A percentile compares a stretch with the other conserved stretches of the same genome.
phyloP scores from a whole-genome alignment of 2,797 vertebrate species.

The Echiichthys vipera region DNA sequence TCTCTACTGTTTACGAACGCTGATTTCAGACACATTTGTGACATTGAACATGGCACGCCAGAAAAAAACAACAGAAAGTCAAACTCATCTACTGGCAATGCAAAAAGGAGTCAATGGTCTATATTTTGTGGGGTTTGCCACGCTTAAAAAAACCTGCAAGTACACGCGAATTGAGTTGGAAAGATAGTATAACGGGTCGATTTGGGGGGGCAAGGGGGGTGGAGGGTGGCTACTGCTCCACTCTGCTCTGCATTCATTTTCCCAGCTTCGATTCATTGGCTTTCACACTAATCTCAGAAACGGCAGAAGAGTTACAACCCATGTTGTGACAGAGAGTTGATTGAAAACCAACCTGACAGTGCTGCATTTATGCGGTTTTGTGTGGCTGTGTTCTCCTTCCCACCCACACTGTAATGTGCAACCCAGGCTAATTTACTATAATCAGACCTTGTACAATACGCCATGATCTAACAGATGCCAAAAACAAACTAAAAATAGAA shows the following conservation, averaged over 20 bases:
- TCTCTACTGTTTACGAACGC: too few species aligned
- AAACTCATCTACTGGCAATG: too few species aligned
- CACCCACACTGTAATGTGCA: slow-evolving; percentile 18
- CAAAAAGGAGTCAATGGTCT: too few species aligned
- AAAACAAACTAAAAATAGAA: slow-evolving; percentile 5
- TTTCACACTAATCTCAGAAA: slow-evolving; percentile 4
- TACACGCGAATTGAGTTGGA: too few species aligned
- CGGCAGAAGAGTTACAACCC: slow-evolving; percentile 4
- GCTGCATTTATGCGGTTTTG: slow-evolving; percentile 23
- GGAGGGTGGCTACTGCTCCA: neutral
- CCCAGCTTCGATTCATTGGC: neutral
- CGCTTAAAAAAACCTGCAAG: too few species aligned
- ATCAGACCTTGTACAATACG: slow-evolving; percentile 24
- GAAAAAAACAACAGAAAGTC: too few species aligned
- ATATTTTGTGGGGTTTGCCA: too few species aligned
- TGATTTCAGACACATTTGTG: too few species aligned
- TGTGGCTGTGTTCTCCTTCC: slow-evolving; percentile 10
- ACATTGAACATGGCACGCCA: too few species aligned
- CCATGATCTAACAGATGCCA: neutral
- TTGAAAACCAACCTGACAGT: slow-evolving; percentile 7
- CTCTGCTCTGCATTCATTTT: neutral
- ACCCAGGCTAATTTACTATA: slow-evolving; percentile 28
- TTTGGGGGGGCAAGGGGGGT: too few species aligned
- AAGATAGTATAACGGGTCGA: too few species aligned
- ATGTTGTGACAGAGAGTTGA: slow-evolving; percentile 10